phyloP scores from a whole-genome alignment of 2,797 vertebrate species.

The Apodemus agrarius region DNA sequence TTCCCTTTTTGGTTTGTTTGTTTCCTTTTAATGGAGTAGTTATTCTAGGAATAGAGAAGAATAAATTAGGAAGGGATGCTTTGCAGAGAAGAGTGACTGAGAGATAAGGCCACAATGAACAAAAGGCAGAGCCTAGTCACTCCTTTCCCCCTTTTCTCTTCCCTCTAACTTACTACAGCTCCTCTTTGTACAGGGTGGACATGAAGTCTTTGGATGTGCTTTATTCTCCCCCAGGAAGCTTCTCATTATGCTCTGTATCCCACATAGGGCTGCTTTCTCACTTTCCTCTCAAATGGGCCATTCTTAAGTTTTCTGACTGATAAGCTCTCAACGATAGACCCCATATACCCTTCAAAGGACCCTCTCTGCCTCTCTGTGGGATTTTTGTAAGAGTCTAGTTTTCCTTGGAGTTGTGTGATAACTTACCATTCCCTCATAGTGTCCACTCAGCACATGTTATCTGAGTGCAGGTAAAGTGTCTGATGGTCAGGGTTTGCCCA shows the following conservation, averaged over 20 bases:
- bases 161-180: background rate
- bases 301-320: background rate
- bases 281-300: background rate
- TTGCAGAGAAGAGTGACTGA: background rate
- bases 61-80: background rate
- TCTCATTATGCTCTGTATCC: background rate
- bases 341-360: background rate
- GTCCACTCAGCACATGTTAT: background rate
- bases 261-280: background rate
- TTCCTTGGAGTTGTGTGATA: background rate
- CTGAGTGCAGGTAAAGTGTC: background rate
- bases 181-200: background rate
- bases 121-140: background rate
- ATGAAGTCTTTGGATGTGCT: background rate
- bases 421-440: background rate
- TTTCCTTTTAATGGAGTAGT: background rate
- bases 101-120: background rate
- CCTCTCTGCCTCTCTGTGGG: background rate
- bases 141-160: background rate
- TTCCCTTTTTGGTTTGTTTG: background rate
- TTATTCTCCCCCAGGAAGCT: background rate
- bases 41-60: background rate
- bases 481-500: background rate
- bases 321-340: background rate
- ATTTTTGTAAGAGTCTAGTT: background rate